A percentile compares a stretch with the other conserved stretches of the same genome.
phyloP scores from a whole-genome alignment of 2,797 vertebrate genomes.

The Periparus ater region DNA sequence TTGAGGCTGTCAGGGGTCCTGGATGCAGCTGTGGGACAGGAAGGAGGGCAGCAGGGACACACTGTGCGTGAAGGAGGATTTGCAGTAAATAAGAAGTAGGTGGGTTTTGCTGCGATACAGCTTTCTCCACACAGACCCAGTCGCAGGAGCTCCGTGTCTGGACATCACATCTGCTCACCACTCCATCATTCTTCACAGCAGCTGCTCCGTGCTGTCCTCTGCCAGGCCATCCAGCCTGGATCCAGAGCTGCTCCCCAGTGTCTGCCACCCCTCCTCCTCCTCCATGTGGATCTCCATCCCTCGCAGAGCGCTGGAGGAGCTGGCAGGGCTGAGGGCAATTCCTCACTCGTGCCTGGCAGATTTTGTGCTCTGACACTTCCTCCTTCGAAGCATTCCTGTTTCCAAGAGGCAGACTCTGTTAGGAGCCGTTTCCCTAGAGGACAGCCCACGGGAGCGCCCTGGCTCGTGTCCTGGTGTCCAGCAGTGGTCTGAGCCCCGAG shows the following conservation, averaged over 20 bases:
- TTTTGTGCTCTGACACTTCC: background rate
- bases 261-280: background rate
- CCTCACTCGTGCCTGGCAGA: background rate
- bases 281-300: accelerated
- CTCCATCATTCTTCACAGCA: accelerated
- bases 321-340: background rate
- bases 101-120: accelerated
- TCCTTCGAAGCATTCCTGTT: accelerated
- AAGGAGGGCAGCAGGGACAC: background rate
- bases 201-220: accelerated
- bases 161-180: background rate
- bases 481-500: background rate
- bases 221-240: accelerated
- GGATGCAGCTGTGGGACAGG: background rate
- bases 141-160: accelerated
- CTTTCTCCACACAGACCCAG: background rate
- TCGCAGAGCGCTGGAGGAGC: accelerated
- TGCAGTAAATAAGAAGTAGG: background rate
- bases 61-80: accelerated
- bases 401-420: background rate
- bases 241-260: accelerated
- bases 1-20: background rate
- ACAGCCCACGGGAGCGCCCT: accelerated
- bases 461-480: background rate
- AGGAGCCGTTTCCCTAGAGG: accelerated